A percentile compares a stretch with the other conserved stretches of the same genome.
phyloP scores from a whole-genome alignment of 2,888 invertebrate species.

The Saturnia pavonia region DNA sequence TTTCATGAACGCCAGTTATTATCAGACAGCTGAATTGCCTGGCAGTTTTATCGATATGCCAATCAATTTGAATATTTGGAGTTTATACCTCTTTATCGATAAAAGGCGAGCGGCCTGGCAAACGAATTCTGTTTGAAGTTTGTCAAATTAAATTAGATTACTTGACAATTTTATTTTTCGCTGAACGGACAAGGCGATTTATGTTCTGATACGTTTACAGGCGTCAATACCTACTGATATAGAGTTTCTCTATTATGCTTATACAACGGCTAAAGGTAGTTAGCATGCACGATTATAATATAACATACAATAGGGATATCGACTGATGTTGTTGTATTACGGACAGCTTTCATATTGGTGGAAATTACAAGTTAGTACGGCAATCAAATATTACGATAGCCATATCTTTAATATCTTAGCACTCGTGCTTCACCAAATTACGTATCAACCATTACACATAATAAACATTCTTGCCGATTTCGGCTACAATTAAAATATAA shows the following conservation, averaged over 20 bases:
- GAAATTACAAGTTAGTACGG: too few species aligned
- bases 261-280: too few species aligned
- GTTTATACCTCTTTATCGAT: conserved; percentile 13
- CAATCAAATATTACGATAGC: too few species aligned
- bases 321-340: too few species aligned
- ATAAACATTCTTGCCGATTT: too few species aligned
- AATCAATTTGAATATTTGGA: conserved; percentile 23
- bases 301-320: too few species aligned
- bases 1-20: conserved; percentile 21
- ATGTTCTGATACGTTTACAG: neutral
- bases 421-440: too few species aligned
- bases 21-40: conserved; percentile 23
- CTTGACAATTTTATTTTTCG: conserved; percentile 3
- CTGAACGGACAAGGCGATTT: neutral
- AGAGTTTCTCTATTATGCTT: neutral
- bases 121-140: conserved; percentile 10
- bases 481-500: too few species aligned
- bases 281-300: too few species aligned
- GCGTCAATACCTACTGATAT: neutral
- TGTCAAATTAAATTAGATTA: conserved; percentile 10
- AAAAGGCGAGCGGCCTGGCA: neutral
- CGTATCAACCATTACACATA: too few species aligned
- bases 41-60: conserved; percentile 30
- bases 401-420: too few species aligned
- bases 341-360: too few species aligned